Evolutionary conservation across 2,113 vertebrate genomes (phyloP).

Genomic region (Uria aalge): DNA sequence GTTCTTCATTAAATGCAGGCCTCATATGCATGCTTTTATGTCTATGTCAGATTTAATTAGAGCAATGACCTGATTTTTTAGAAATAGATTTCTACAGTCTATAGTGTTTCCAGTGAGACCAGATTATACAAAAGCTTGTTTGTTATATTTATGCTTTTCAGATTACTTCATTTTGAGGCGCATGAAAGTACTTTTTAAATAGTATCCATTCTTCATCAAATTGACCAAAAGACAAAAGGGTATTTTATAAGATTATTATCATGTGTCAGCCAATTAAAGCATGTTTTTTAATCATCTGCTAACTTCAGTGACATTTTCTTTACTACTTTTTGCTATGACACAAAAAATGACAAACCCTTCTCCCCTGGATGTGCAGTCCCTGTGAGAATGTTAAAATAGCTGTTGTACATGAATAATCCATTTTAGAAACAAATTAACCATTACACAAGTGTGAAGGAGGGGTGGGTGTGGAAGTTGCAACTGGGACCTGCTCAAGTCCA

Average conservation of each 20-base stretch:
- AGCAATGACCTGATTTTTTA: background rate
- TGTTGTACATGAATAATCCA: background rate
- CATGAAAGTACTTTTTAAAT: background rate
- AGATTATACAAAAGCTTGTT: background rate
- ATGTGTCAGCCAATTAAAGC: background rate
- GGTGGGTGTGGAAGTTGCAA: accelerated
- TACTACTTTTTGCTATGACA: background rate
- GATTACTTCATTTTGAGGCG: background rate
- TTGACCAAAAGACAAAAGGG: background rate
- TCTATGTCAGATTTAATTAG: background rate
- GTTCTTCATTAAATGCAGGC: background rate
- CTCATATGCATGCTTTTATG: background rate
- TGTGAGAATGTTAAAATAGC: background rate
- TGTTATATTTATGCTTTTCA: background rate
- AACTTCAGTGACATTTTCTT: background rate
- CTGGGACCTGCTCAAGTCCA: background rate
- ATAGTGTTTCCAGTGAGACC: background rate
- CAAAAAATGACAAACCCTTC: background rate
- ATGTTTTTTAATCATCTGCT: background rate
- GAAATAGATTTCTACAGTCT: background rate
- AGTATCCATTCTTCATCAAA: background rate
- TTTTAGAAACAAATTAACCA: background rate
- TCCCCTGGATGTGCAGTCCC: background rate
- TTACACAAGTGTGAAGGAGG: background rate
- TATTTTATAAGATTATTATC: background rate